These are phyloP conservation scores for Himalopsyche japonica DNA, from an alignment of 2,888 invertebrate genomes.

Conservation along the genomic window DNA sequence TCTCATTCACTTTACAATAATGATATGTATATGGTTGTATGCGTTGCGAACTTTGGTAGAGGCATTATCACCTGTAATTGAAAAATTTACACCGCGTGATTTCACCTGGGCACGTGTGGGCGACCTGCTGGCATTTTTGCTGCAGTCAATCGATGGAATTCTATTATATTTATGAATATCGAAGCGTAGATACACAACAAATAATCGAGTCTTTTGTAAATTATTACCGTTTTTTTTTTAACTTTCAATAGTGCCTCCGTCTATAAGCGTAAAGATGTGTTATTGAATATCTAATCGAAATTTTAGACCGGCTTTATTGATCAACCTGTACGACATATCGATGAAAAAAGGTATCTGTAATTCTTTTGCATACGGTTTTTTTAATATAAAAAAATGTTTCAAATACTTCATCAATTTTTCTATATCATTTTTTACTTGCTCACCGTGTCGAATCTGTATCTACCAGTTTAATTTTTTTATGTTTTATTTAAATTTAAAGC, in stretches of 20 bases:
- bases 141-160: background rate
- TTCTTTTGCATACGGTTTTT: no score
- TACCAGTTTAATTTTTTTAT: no score
- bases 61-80: background rate
- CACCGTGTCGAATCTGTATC: no score
- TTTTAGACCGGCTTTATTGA: no score
- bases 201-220: background rate
- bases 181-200: background rate
- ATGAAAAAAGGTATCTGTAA: no score
- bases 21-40: background rate
- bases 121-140: background rate
- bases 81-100: background rate
- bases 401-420: no score
- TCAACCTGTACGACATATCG: no score
- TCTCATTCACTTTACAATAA: background rate
- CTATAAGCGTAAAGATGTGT: no score
- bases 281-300: no score
- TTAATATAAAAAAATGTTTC: no score
- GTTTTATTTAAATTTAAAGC: no score
- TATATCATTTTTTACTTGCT: no score
- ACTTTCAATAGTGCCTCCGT: background rate
- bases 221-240: background rate
- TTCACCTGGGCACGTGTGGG: background rate
- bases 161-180: background rate
- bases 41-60: background rate